Evolutionary conservation across 2,797 vertebrate species (phyloP).

Genomic region (Bradypus variegatus): DNA sequence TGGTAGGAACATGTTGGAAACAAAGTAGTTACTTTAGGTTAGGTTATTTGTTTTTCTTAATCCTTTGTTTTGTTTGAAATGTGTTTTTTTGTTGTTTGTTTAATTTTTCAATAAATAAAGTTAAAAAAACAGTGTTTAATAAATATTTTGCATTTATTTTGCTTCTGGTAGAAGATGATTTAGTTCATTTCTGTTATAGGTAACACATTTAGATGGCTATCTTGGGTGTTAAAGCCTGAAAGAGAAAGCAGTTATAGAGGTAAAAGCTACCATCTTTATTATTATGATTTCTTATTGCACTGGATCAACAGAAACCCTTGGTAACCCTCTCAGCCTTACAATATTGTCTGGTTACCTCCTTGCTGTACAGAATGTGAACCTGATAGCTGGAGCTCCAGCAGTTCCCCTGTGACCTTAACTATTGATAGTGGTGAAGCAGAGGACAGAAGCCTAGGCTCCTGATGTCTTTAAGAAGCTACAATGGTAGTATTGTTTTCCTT

Average conservation of each 20-base stretch:
- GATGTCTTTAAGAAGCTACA: not conserved
- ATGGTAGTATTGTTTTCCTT: not conserved
- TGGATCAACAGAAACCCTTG: not conserved
- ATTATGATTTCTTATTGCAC: not conserved
- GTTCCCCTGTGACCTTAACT: not conserved
- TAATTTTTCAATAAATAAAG: no score
- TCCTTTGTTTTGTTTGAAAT: no score
- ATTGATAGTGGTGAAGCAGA: not conserved
- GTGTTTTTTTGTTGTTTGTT: no score
- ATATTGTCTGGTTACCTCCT: not conserved
- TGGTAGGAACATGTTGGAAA: no score
- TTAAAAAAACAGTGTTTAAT: slow-evolving; percentile 11
- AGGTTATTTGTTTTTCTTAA: no score
- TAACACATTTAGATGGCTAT: slow-evolving; percentile 10
- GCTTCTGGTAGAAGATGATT: slow-evolving; percentile 3
- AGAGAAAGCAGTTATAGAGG: slow-evolving; percentile 11
- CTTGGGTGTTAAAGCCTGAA: not conserved
- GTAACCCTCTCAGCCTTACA: not conserved
- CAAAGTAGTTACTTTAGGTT: no score
- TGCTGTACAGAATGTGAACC: not conserved
- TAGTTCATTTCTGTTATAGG: not conserved
- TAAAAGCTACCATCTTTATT: not conserved
- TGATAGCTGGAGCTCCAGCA: not conserved
- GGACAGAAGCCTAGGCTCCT: not conserved
- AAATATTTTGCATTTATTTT: not conserved